Evolutionary conservation across 2,113 vertebrate species (phyloP).

Genomic region (Sinosuthora webbiana): DNA sequence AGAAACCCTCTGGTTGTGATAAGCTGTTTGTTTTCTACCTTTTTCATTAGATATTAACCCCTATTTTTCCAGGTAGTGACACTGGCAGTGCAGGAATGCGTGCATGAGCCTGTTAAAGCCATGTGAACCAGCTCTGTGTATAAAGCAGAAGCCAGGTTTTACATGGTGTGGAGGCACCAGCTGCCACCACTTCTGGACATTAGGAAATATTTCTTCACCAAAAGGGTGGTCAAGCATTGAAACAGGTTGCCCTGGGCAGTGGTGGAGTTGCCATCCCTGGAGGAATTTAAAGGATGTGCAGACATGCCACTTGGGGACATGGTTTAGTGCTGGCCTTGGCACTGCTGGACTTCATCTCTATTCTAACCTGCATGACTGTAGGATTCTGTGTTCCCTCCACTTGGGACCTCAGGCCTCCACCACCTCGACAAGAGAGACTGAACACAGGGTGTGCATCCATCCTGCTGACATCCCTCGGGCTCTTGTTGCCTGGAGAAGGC

Average conservation of each 20-base stretch:
- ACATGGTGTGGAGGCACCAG: not conserved
- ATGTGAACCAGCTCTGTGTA: not conserved
- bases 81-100: not conserved
- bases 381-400: not conserved
- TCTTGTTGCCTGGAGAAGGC: not conserved
- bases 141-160: not conserved
- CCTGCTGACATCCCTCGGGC: not conserved
- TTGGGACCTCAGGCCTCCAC: not conserved
- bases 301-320: rapidly evolving
- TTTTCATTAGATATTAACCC: not conserved
- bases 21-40: not conserved
- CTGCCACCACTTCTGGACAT: not conserved
- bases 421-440: not conserved
- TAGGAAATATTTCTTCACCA: not conserved
- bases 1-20: not conserved
- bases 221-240: not conserved
- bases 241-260: not conserved
- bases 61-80: not conserved
- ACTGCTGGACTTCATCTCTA: not conserved
- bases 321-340: not conserved
- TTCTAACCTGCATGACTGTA: not conserved
- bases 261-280: rapidly evolving
- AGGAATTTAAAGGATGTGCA: not conserved
- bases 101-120: not conserved
- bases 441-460: not conserved